Base-by-base conservation (phyloP, 2,888 invertebrate species). In the Coelopa pilipes region DNA sequence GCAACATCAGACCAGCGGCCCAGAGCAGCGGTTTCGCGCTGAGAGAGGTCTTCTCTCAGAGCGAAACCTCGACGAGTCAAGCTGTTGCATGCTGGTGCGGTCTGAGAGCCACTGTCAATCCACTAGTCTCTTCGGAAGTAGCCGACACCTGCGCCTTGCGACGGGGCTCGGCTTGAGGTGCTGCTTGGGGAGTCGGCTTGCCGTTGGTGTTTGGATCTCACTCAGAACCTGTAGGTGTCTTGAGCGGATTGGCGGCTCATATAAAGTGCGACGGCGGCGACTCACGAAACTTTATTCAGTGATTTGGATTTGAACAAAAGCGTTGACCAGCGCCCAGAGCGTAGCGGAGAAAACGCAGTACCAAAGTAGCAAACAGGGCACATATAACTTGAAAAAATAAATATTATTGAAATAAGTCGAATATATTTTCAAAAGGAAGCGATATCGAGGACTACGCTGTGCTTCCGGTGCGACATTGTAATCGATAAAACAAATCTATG, bases 221-320 rank as follows among this genome's bases (percentile, higher is more conserved):
- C 79, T 79, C 80, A 80, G 79, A 79, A 79, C 77, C 75, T 79
- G 74, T 74, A 75, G 77, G 76, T 76, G 75, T 21, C 47, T 75
- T 76, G 65, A 66, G 74, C 76, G 78, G 76, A 79, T 80, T 76
- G 72, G 75, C 69, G 63, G 76, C 76, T 81, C 86, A 87, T 87
- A 87, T 34, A 88, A 87, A 87, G 83, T 82, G 84, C 84, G 84
- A 84, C 84, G 82, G 77, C 82, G 80, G 79, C 82, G 81, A 83
- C 81, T 82, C 83, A 82, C 82, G 79, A 83, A 85, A 86, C 85
- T 86, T 87, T 87, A 85, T 87, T 86, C 85, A 83, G 87, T 86
- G 82, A 85, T 86, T 87, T 85, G 83, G 83, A 83, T 85, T 84
- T 84, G 81, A 85, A 82, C 81, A 83, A 80, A 82, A 82, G 83